A percentile compares a stretch with the other conserved stretches of the same genome.
Conservation (phyloP, 2,113 vertebrate genomes). For the Euleptes europaea region DNA sequence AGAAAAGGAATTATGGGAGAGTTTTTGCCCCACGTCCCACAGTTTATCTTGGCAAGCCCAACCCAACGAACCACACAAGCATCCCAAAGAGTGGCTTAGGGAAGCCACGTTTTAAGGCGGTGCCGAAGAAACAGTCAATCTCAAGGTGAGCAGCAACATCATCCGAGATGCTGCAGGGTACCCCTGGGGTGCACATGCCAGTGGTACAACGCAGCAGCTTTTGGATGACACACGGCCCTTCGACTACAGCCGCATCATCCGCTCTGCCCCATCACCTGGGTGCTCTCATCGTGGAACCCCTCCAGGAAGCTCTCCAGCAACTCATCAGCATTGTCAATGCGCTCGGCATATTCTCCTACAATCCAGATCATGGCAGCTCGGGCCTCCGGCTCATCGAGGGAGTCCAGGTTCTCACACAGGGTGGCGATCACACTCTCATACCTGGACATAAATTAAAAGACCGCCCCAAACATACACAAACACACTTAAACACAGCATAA, state of each 20-base stretch:
- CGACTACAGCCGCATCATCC: rapidly evolving
- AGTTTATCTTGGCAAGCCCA: too few species aligned
- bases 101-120: not conserved
- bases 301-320: conserved; percentile 96
- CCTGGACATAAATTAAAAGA: conserved; percentile 56
- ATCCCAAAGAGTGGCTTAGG: not conserved
- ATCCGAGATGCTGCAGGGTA: not conserved
- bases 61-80: not conserved
- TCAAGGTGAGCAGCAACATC: not conserved
- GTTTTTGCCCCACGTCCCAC: not conserved
- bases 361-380: conserved; percentile 98
- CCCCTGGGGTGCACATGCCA: not conserved
- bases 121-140: not conserved
- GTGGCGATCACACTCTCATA: conserved; percentile 97
- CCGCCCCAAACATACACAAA: not conserved
- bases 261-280: conserved; percentile 80
- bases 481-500: too few species aligned
- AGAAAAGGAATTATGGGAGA: not conserved
- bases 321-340: conserved; percentile 94
- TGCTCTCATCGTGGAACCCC: conserved; percentile 98
- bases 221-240: not conserved
- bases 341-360: conserved; percentile 93
- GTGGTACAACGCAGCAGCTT: not conserved
- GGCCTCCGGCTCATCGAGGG: conserved; percentile 93
- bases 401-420: conserved; percentile 95